These are phyloP conservation scores for Todiramphus chloris DNA, from an alignment of 2,113 vertebrate genomes.

Conservation along the genomic window DNA sequence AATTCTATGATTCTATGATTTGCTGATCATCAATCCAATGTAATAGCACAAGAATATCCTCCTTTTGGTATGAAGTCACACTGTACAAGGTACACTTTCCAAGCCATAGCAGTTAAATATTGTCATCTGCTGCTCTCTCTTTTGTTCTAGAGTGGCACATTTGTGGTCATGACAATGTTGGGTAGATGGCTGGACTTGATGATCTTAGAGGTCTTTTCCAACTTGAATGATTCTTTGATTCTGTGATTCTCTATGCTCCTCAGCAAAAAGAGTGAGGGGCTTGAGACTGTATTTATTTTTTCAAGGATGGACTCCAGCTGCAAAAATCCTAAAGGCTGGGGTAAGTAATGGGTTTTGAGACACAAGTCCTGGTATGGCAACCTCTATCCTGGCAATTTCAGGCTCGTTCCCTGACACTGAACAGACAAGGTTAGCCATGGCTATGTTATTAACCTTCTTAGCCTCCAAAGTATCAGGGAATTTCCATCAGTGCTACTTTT, in stretches of 20 bases:
- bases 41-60: neutral
- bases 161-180: neutral
- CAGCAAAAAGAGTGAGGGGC: rapidly evolving
- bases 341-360: neutral
- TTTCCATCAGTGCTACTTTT: rapidly evolving
- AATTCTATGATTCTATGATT: neutral
- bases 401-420: neutral
- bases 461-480: neutral
- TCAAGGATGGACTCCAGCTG: neutral
- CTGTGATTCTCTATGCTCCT: neutral
- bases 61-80: neutral
- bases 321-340: neutral
- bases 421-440: neutral
- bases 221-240: no score
- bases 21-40: neutral
- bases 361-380: neutral
- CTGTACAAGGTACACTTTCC: neutral
- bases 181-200: no score
- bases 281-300: neutral
- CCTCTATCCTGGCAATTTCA: neutral
- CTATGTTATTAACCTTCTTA: neutral
- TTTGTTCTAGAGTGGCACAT: neutral
- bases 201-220: no score
- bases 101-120: neutral
- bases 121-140: neutral